Conservation (phyloP, 2,797 vertebrate species). For the Borostomias antarcticus region DNA sequence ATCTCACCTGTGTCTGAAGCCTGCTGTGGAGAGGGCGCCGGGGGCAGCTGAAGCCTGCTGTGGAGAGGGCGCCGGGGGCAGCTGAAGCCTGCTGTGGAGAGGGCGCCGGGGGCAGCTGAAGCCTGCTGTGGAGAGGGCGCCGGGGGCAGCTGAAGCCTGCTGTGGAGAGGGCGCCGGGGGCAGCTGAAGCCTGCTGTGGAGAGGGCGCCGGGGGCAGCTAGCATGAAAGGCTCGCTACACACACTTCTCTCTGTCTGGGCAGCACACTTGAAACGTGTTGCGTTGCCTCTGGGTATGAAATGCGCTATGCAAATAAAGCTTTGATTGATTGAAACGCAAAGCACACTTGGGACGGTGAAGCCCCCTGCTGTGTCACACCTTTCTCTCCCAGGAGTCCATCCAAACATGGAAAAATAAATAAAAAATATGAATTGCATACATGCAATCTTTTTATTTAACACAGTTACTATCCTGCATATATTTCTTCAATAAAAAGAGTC, state of each 20-base stretch:
- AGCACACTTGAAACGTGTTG: background rate
- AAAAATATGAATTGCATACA: too few species aligned
- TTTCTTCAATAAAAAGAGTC: too few species aligned
- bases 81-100: background rate
- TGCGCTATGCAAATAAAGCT: too few species aligned
- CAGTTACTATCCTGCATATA: too few species aligned
- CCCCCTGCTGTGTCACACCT: background rate
- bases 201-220: background rate
- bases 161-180: background rate
- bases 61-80: background rate
- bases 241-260: background rate
- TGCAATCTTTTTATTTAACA: too few species aligned
- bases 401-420: too few species aligned
- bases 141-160: background rate
- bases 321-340: background rate
- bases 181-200: conserved; percentile 3
- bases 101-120: background rate
- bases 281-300: too few species aligned
- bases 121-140: background rate
- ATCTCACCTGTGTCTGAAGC: conserved; percentile 11
- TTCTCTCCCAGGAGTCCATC: conserved; percentile 38
- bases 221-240: background rate
- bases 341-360: background rate
- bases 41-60: too few species aligned
- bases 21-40: background rate